Evolutionary conservation across 2,888 invertebrate genomes (phyloP).

Genomic region (Agrotis exclamationis): DNA sequence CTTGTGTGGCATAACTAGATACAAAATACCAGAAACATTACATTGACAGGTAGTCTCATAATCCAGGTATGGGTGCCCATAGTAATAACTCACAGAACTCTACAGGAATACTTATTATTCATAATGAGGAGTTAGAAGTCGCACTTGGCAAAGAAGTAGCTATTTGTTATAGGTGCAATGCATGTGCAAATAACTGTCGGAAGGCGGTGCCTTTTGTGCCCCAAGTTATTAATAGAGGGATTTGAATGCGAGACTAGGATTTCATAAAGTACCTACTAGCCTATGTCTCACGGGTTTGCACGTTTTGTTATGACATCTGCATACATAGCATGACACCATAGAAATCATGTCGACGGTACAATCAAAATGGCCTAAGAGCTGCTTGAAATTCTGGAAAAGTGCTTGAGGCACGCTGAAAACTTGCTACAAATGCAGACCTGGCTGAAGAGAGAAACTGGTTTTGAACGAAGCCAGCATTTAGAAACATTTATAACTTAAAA

Average conservation of each 20-base stretch:
- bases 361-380: too few species aligned
- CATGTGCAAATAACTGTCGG: constrained; percentile 14
- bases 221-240: constrained; percentile 18
- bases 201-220: constrained; percentile 35
- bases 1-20: constrained; percentile 39
- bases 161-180: neutral
- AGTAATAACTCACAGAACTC: constrained; percentile 20
- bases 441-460: too few species aligned
- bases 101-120: constrained; percentile 37
- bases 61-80: constrained; percentile 35
- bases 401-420: too few species aligned
- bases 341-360: too few species aligned
- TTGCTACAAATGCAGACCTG: too few species aligned
- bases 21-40: constrained; percentile 3
- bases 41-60: constrained; percentile 24
- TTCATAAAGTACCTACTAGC: neutral
- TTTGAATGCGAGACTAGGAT: neutral
- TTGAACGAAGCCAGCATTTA: too few species aligned
- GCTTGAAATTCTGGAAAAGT: too few species aligned
- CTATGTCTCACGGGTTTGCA: neutral
- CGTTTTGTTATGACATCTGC: too few species aligned
- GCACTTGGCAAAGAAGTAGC: neutral
- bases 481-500: too few species aligned
- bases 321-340: too few species aligned
- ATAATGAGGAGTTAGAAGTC: constrained; percentile 39